Base-by-base conservation (phyloP, 92 coral and sea anemone species). In the Meandrina meandrites region DNA sequence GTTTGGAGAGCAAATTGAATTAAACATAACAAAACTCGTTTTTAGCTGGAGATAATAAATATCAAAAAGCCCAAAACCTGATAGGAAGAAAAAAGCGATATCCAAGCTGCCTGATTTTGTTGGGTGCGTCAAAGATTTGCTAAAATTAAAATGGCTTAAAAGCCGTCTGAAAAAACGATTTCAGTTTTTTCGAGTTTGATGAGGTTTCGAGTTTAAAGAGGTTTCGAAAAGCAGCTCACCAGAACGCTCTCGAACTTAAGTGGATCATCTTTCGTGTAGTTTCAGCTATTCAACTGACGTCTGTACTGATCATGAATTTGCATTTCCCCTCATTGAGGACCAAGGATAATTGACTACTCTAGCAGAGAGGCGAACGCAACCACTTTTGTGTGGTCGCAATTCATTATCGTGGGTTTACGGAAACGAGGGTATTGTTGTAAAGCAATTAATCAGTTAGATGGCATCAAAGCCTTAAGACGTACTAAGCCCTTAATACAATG, bases 321-420 rank as follows among this genome's bases (percentile, higher is more conserved):
- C 88, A 85, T 85, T 64, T 42, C 18, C 48, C 18, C 45, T 64
- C 13, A 24, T 66, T 19, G 19, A 75, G 42, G 67, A 71, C 51
- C 24, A 18, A 47, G 82, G 19, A 45, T 62, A 79, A 85, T 85
- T 76, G 88, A 45, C 30, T 37, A 30, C 42, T 40, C 31, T 4
- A 30, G 64, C 74, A 85, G 68, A 40, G 31, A 24, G 76, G 51
- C 75, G 36, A 17, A 76, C 45, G 64, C 42, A 76, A 53, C 73
- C 76, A 58, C 88, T 62, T 85, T 77, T 57, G 80, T 47, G 40
- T 76, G 75, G 62, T n/a, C 27, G 75, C 76, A 51, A 62, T 73
- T 84, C 81, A 84, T 84, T 85, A 85, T 42, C 82, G 67, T n/a
- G 24, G n/a, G 30, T 19, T 37, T 21, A 62, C 82, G 88, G 88